phyloP scores from a whole-genome alignment of 64 coral and sea anemone genomes.

The Catalaphyllia jardinei region DNA sequence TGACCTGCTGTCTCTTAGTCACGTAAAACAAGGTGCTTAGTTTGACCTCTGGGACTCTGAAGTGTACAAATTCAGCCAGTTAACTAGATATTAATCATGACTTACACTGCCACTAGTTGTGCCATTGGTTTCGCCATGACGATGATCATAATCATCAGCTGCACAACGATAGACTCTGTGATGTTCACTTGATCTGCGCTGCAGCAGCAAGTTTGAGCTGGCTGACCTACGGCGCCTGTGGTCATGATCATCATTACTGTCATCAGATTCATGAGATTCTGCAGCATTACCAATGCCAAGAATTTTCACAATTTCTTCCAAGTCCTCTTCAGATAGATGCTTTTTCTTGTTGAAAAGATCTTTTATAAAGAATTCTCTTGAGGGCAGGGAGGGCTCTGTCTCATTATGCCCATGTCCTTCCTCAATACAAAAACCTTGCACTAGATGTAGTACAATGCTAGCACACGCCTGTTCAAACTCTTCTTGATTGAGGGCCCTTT shows the following conservation, averaged over 20 bases:
- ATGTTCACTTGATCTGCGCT: background rate
- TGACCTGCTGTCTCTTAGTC: no score
- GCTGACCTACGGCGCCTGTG: conserved; percentile 43
- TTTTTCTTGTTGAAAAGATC: conserved; percentile 59
- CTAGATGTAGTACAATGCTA: conserved; percentile 66
- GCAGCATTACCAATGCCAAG: conserved; percentile 52
- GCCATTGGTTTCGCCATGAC: background rate
- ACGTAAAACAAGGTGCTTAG: no score
- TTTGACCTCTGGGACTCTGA: background rate
- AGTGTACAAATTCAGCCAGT: background rate
- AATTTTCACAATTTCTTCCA: conserved; percentile 33
- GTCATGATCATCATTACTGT: conserved; percentile 29
- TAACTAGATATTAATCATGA: background rate
- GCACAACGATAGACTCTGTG: conserved; percentile 11
- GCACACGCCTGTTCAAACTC: conserved; percentile 82
- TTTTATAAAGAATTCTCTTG: conserved; percentile 66
- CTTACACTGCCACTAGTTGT: background rate
- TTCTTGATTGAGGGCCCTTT: conserved; percentile 53
- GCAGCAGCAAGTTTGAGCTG: background rate
- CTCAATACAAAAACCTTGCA: conserved; percentile 77
- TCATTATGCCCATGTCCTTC: conserved; percentile 58
- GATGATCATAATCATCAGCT: conserved; percentile 1
- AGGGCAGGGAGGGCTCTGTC: conserved; percentile 24
- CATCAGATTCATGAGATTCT: background rate
- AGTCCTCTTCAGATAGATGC: conserved; percentile 48